phyloP scores from a whole-genome alignment of 1,140 invertebrate genomes.

The Ceratoteleas bidentatus region DNA sequence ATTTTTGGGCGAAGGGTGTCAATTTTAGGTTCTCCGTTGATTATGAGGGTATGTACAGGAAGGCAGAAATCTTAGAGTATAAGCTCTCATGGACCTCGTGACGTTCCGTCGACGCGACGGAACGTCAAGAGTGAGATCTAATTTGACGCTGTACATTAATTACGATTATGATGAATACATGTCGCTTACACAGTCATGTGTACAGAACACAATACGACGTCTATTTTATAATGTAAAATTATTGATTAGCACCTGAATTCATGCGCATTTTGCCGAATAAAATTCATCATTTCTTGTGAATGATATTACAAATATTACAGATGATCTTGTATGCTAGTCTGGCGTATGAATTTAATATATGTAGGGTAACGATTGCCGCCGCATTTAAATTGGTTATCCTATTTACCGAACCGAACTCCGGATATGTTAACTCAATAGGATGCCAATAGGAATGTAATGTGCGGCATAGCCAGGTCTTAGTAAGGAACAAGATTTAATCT shows the following conservation, averaged over 20 bases:
- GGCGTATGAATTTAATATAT: constrained; percentile 38
- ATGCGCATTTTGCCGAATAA: neutral
- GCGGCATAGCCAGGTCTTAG: constrained; percentile 44
- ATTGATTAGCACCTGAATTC: constrained; percentile 8
- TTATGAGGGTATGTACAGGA: too few relatives aligned
- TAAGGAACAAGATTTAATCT: constrained; percentile 58
- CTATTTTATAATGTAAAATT: constrained; percentile 20
- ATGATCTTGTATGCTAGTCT: neutral
- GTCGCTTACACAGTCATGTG: neutral
- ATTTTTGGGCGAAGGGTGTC: too few relatives aligned
- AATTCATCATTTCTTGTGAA: neutral
- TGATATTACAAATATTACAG: constrained; percentile 29
- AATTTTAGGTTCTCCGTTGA: too few relatives aligned
- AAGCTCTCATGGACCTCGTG: too few relatives aligned
- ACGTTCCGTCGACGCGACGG: too few relatives aligned
- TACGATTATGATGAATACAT: neutral
- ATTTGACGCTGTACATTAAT: neutral
- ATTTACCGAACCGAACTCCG: constrained; percentile 44
- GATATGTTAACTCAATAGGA: constrained; percentile 62
- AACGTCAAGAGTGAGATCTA: neutral
- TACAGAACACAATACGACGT: neutral
- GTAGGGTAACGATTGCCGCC: constrained; percentile 26
- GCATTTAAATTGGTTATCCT: constrained; percentile 51
- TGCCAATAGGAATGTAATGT: constrained; percentile 57
- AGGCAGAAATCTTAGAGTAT: too few relatives aligned